Base-by-base conservation (phyloP, 2,888 invertebrate genomes). In the Dryobotodes eremita region DNA sequence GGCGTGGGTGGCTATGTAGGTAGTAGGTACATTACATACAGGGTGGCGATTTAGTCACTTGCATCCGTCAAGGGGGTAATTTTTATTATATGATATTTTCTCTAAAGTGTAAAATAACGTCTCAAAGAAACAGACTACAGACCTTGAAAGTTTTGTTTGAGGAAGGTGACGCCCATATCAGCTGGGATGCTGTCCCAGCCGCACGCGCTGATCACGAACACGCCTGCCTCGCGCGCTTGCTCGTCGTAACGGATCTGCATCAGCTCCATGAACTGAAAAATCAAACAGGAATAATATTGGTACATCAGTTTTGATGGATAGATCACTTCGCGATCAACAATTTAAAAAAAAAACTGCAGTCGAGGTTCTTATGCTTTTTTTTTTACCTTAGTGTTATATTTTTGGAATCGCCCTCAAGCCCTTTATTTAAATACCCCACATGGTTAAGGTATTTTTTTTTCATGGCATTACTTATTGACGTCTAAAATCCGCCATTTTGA, bases 171-270 rank as follows among this genome's bases (percentile, higher is more conserved):
- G 0, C 99, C 99, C 95, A 99, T 95, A 92, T 99, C 99, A 69
- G 98, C 97, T 26, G 99, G 99, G 86, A 99, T 98, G 91, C 98
- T 98, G 95, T 99, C 99, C 93, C 99, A 98, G 53, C 99, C 99
- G 95, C 99, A 99, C 2, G 99, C 98, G 87, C 98, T 99, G 50
- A 99, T 96, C 15, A 99, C 97, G 94, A 98, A 99, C 8, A 99
- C 97, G n/a, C 98, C 98, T 17, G 98, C 98, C 88, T 98, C 98
- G 89, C 98, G 96, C 0, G 99, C 99, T 64, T 94, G 93, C 79
- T 98, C 97, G 88, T 98, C 96, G 94, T 99, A 99, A 88, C 98
- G 97, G 77, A 99, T 94, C 92, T 99, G 98, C 97, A 99, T 98
- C 53, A 95, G 95, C 94, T 99, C 99, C 95, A 99, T 98, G 92